A percentile compares a stretch with the other conserved stretches of the same genome.
Evolutionary conservation across 2,113 vertebrate genomes (phyloP).

Genomic region (Marmota monax): DNA sequence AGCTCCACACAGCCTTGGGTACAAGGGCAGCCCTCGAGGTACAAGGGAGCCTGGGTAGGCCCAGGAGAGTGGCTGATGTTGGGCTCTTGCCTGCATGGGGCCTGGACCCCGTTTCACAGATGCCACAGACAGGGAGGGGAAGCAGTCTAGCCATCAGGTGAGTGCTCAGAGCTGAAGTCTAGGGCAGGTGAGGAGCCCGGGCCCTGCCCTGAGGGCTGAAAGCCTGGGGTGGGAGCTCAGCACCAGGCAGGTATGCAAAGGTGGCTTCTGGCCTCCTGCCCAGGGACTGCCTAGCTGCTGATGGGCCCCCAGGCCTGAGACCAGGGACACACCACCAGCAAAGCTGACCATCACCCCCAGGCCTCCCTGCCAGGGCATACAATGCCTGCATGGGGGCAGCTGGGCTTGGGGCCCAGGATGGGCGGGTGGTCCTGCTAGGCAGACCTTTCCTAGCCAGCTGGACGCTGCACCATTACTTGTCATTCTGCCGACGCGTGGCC

Average conservation of each 20-base stretch:
- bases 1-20: too few relatives aligned
- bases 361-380: slow-evolving; percentile 24
- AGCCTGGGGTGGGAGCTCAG: neutral
- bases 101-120: neutral
- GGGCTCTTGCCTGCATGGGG: neutral
- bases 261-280: neutral
- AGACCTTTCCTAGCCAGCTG: slow-evolving; percentile 24
- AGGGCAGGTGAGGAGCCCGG: fast-evolving
- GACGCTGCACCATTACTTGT: slow-evolving; percentile 50
- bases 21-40: neutral
- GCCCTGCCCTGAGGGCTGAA: neutral
- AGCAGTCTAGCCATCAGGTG: fast-evolving
- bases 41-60: neutral
- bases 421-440: slow-evolving; percentile 62
- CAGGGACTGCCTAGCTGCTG: neutral
- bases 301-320: neutral
- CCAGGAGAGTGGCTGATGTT: neutral
- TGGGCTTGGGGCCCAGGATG: slow-evolving; percentile 65
- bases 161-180: too few relatives aligned
- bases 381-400: neutral
- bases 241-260: neutral
- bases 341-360: neutral
- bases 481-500: slow-evolving; percentile 74
- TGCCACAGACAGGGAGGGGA: neutral
- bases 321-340: neutral